Evolutionary conservation across 2,888 invertebrate species (phyloP), one percentile per base, ranked within the genome.

Genomic region (Timema cristinae): DNA sequence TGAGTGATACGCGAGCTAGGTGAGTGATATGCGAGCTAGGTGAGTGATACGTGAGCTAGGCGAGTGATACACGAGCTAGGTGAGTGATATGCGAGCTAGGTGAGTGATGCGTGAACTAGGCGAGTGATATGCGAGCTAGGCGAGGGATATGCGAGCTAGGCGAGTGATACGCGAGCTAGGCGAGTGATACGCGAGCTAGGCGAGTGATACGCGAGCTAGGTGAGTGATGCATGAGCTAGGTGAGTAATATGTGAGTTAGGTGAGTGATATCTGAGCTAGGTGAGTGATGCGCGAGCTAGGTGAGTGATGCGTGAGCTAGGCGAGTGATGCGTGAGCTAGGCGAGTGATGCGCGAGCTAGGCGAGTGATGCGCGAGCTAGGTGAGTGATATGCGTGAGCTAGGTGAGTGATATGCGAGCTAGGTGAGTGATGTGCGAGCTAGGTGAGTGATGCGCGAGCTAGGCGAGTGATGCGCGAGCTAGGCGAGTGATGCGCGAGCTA

Each of bases 251-350:
- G n/a, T n/a, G n/a, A n/a, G n/a, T n/a, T n/a, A n/a, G n/a, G n/a
- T n/a, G n/a, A n/a, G n/a, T n/a, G n/a, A n/a, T n/a, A n/a, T n/a
- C n/a, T n/a, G 32, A 83, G 98, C 97, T 71, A 86, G 84, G 87
- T 87, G 80, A 79, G 83, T 32, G 32, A n/a, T n/a, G n/a, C 91
- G 76, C 92, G 93, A 83, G 98, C 97, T 71, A 86, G 84, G 87
- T 87, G 80, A 79, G 83, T 32, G 32, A n/a, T n/a, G n/a, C n/a
- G n/a, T n/a, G n/a, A n/a, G n/a, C n/a, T n/a, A n/a, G n/a, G n/a
- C n/a, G n/a, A n/a, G n/a, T n/a, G n/a, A n/a, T n/a, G n/a, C 91
- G 76, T 92, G 93, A 83, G 98, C 97, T 71, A 86, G 84, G 87
- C 87, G 80, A 79, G 83, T 32, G 32, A n/a, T n/a, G n/a, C 91